Conservation (phyloP, 2,797 vertebrate genomes). For the Sus cebifrons region DNA sequence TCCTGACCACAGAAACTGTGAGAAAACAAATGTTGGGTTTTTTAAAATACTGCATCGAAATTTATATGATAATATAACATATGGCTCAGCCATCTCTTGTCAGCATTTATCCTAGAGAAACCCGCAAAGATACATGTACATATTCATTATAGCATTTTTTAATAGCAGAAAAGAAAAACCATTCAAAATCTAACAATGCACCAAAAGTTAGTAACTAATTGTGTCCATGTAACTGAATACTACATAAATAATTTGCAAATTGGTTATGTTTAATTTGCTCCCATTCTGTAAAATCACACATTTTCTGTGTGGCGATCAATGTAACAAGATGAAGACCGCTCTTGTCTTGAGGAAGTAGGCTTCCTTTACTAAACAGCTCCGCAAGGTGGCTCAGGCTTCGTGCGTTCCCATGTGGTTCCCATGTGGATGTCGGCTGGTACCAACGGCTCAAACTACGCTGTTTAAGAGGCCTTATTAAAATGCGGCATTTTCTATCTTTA, state of each 20-base stretch:
- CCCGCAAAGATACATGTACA: background rate
- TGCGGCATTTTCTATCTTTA: background rate
- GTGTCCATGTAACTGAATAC: background rate
- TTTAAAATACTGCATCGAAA: background rate
- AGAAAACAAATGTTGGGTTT: background rate
- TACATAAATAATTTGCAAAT: background rate
- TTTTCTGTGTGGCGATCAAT: background rate
- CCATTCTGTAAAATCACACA: background rate
- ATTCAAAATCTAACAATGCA: background rate
- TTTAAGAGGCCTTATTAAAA: background rate
- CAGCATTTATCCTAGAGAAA: background rate
- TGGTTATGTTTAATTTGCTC: background rate
- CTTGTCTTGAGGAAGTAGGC: background rate
- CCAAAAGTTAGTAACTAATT: background rate
- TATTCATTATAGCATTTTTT: background rate
- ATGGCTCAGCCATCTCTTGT: background rate
- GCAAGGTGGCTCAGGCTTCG: accelerated
- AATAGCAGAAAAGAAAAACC: background rate
- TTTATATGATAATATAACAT: background rate
- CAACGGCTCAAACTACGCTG: background rate
- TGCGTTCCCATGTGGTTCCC: background rate
- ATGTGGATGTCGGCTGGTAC: accelerated
- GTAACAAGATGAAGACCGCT: background rate
- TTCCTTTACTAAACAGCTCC: background rate
- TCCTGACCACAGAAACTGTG: background rate